Conservation (phyloP, 2,797 vertebrate species). For the Molossus alvarezi region DNA sequence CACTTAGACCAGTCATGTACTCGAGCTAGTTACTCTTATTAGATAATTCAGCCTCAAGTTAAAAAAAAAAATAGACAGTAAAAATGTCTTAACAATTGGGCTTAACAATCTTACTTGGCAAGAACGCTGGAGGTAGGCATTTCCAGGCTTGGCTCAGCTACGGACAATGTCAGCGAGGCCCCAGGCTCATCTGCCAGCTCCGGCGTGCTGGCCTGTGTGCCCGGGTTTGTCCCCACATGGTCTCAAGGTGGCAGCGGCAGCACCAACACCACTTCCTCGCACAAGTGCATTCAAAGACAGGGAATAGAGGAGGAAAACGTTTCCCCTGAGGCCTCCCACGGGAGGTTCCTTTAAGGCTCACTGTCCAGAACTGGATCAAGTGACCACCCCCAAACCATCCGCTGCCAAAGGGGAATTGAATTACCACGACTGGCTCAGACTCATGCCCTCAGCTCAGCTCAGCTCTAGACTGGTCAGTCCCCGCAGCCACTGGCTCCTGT, state of each 20-base stretch:
- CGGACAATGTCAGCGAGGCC: fast-evolving
- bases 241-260: background rate
- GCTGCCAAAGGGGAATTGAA: background rate
- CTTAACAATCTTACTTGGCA: background rate
- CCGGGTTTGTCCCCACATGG: background rate
- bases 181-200: background rate
- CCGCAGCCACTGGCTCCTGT: background rate
- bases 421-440: background rate
- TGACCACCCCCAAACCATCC: background rate
- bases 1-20: background rate
- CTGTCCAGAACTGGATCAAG: background rate
- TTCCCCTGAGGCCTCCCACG: background rate
- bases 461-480: background rate
- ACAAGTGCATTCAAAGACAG: background rate
- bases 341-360: background rate
- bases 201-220: background rate
- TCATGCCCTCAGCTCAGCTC: background rate
- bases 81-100: background rate
- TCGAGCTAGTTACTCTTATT: background rate
- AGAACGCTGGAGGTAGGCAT: background rate
- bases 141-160: background rate
- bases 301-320: background rate
- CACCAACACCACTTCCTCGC: background rate
- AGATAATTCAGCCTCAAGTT: background rate
- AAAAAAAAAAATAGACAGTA: background rate